Evolutionary conservation across 2,113 vertebrate species (phyloP), one percentile per base, ranked within the genome.

Genomic region (Lagenorhynchus albirostris): DNA sequence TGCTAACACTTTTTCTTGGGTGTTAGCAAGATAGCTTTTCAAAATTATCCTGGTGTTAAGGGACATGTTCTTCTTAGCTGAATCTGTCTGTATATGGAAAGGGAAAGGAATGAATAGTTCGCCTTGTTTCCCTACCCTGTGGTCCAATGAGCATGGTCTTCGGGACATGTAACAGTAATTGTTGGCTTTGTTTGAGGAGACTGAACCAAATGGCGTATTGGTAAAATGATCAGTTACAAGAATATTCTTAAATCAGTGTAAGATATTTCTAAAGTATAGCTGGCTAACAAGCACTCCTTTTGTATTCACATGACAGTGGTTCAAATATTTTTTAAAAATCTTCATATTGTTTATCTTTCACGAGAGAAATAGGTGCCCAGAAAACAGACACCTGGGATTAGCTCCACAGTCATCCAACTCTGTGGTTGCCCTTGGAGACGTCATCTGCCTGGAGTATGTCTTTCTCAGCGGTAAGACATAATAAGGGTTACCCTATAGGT

Each of bases 1-100:
- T 79, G 76, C 38, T 76, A 70, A 83, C 44, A 96, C 63, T 10
- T 70, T 90, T 82, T 53, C 65, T 77, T 47, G 55, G 26, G 31
- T 95, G 79, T 87, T 80, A 73, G 71, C 50, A 76, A 74, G 79
- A 73, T 92, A 88, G 67, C 76, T 79, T 96, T 97, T 97, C 53
- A 29, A 29, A 89, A 88, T 84, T 65, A 62, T 50, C 8, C 81
- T 84, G 33, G 25, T 23, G 9, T 77, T 60, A 65, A 88, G 85
- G 62, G 53, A 21, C 26, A 0, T 83, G 31, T 26, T 87, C 41
- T 96, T 68, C 62, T 92, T 73, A 44, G 29, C 70, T 20, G 7
- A 86, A n/a, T 68, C 68, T 89, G 44, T 29, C 33, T 58, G 10
- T 79, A 11, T 83, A 38, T 62, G 29, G 44, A 90, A 55, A 90